phyloP scores from a whole-genome alignment of 2,797 vertebrate species.

The Peromyscus melanophrys region DNA sequence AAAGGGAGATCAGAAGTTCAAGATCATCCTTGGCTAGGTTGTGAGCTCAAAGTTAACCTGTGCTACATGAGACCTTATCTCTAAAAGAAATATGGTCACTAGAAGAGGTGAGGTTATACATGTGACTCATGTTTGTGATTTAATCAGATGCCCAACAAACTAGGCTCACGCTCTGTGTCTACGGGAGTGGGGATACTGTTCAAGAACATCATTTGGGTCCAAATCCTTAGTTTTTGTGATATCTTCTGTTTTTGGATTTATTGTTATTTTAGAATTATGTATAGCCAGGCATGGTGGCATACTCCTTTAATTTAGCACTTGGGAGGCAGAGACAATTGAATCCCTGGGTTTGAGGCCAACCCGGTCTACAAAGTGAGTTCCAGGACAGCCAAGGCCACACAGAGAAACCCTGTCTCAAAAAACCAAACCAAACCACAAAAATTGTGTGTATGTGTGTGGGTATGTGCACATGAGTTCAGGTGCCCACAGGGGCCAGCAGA shows the following conservation, averaged over 20 bases:
- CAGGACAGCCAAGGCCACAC: neutral
- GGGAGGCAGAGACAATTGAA: neutral
- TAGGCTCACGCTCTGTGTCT: neutral
- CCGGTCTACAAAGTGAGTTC: neutral
- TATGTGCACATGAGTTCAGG: too few species aligned
- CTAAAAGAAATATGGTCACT: neutral
- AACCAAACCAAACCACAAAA: neutral
- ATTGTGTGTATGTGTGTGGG: neutral
- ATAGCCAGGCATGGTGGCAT: neutral
- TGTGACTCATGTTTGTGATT: slow-evolving; percentile 11
- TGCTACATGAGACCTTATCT: neutral
- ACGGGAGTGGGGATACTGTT: neutral
- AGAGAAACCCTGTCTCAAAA: neutral
- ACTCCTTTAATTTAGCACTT: neutral
- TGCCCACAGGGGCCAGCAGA: neutral
- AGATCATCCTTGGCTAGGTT: neutral
- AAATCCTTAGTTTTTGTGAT: slow-evolving; percentile 1
- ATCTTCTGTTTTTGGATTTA: neutral
- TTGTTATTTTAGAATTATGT: neutral
- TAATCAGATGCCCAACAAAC: neutral
- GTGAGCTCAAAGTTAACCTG: neutral
- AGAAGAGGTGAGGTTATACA: slow-evolving; percentile 14
- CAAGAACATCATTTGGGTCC: neutral
- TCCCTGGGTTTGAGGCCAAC: neutral
- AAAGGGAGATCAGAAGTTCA: neutral